These are phyloP conservation scores for Leuciscus idus DNA, from an alignment of 2,113 vertebrate species.

Conservation along the genomic window DNA sequence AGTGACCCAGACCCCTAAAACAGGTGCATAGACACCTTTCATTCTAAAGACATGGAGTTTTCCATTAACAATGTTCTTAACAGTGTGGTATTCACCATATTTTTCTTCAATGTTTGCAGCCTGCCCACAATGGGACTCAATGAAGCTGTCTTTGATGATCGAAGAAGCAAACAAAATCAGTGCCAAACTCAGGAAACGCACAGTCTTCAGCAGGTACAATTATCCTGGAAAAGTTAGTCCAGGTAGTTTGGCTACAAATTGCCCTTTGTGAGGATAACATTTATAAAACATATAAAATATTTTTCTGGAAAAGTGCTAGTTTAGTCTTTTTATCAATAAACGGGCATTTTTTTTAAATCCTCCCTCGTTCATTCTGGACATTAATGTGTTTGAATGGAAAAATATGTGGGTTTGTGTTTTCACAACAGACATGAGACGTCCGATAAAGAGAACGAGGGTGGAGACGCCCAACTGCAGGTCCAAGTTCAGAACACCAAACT, in stretches of 20 bases:
- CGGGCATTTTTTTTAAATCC: not conserved
- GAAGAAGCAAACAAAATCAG: slow-evolving; percentile 93
- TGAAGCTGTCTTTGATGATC: slow-evolving; percentile 95
- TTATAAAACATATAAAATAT: not conserved
- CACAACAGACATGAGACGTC: slow-evolving; percentile 78
- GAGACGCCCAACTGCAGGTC: slow-evolving; percentile 73
- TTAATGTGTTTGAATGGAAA: not conserved
- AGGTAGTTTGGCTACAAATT: not conserved
- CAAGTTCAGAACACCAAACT: slow-evolving; percentile 88
- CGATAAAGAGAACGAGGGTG: slow-evolving; percentile 61
- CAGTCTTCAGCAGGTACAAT: slow-evolving; percentile 85
- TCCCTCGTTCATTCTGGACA: not conserved
- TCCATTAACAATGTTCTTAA: not conserved
- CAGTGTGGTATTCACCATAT: not conserved
- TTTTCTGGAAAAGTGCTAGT: not conserved
- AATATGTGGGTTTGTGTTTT: not conserved
- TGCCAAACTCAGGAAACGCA: slow-evolving; percentile 79
- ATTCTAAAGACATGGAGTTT: not conserved
- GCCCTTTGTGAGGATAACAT: not conserved
- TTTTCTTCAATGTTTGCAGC: slow-evolving; percentile 67
- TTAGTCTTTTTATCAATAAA: not conserved
- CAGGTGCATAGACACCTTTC: slow-evolving; percentile 54
- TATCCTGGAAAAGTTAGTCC: not conserved
- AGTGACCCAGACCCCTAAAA: slow-evolving; percentile 59
- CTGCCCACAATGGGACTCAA: slow-evolving; percentile 84